Evolutionary conservation across 1,140 invertebrate species (phyloP), one percentile per base, ranked within the genome.

Genomic region (Bursaphelenchus mucronatus): DNA sequence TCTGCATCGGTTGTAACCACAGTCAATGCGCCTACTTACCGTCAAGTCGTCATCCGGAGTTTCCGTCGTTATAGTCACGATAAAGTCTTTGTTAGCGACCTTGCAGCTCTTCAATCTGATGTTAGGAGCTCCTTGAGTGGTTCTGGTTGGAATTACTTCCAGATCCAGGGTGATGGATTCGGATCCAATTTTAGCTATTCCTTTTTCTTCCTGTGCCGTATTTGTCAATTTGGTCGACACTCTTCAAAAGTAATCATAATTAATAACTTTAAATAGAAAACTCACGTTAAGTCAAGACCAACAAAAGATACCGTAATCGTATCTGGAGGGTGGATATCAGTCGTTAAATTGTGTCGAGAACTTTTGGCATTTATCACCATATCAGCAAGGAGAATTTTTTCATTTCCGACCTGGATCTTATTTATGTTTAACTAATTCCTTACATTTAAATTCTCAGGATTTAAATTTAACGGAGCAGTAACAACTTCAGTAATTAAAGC

Each of bases 401-500:
- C 7, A 58, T 63, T 21, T n/a, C 30, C 41, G 30, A 47, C 17
- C 64, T 43, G 57, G 8, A 63, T 30, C n/a, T 30, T 30, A 30
- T 44, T 59, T 19, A 11, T 44, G 30, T 3, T 1, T 41, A 61
- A 11, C 41, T 51, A 19, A 52, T 30, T 47, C 44, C 47, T n/a
- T 59, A 43, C 52, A 43, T 41, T 71, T n/a, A 71, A 39, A 9
- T 76, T 43, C 49, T 76, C 74, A 2, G 54, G 49, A 39, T 73
- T 61, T 4, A 73, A 51, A 40, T 50, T 53, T 43, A 76, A 52
- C 5, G 63, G 49, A 41, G 76, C 52, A 6, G 40, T 59, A 41
- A 73, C 63, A 17, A 73, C 30, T 30, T 30, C 30, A 30, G 30
- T 30, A 30, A 30, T 30, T 30, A 30, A 30, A 30, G 2, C 30